Evolutionary conservation across 2,113 vertebrate species (phyloP).

Genomic region (Lophotis ruficrista): DNA sequence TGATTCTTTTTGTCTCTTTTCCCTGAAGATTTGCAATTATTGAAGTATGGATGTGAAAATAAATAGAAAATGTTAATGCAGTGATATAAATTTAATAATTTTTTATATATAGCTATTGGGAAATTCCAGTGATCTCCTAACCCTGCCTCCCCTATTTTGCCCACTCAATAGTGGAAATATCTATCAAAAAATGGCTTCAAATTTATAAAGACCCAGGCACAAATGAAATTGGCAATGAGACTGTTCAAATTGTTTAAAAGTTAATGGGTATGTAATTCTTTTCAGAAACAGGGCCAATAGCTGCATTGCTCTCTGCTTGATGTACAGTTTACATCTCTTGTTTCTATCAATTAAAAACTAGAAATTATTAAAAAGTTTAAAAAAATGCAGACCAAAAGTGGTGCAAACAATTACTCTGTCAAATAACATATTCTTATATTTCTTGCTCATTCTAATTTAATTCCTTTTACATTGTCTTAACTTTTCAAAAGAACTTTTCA

Average conservation of each 20-base stretch:
- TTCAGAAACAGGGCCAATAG: background rate
- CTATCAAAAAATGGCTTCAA: background rate
- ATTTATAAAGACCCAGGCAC: background rate
- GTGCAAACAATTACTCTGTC: background rate
- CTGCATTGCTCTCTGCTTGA: background rate
- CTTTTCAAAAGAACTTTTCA: background rate
- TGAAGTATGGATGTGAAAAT: background rate
- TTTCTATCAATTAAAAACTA: background rate
- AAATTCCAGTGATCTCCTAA: background rate
- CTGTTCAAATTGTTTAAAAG: background rate
- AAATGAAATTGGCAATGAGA: background rate
- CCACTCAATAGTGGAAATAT: background rate
- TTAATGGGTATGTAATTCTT: background rate
- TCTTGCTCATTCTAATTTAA: background rate
- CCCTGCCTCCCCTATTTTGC: fast-evolving
- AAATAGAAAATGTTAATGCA: background rate
- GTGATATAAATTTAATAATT: background rate
- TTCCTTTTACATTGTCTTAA: background rate
- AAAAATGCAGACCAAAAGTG: background rate
- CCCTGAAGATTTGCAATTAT: background rate
- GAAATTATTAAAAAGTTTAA: background rate
- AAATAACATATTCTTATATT: background rate
- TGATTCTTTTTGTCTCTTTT: background rate
- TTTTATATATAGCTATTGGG: background rate
- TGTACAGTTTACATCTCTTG: background rate